A percentile compares a stretch with the other conserved stretches of the same genome.
These are phyloP conservation scores for Ditula angustiorana DNA, from an alignment of 2,888 invertebrate genomes.

Conservation along the genomic window DNA sequence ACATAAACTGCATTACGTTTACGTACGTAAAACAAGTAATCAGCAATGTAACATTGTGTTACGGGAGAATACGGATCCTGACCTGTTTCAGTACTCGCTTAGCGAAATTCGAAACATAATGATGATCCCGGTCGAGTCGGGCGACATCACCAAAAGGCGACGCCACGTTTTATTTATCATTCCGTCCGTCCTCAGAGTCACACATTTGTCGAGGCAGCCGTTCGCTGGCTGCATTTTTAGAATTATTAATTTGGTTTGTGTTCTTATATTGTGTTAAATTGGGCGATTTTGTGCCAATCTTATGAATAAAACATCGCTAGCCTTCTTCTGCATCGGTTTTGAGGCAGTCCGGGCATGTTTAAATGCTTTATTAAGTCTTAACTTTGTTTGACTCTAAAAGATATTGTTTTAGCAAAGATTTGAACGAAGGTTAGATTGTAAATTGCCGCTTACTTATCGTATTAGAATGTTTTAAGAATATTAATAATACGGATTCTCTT, in stretches of 20 bases:
- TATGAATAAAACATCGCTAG: slow-evolving; percentile 78
- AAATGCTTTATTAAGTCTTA: slow-evolving; percentile 67
- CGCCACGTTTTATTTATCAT: slow-evolving; percentile 65
- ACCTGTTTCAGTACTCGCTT: background rate
- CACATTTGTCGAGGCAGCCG: slow-evolving; percentile 66
- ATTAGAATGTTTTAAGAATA: no score
- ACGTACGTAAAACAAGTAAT: background rate
- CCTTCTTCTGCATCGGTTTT: slow-evolving; percentile 64
- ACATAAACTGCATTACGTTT: background rate
- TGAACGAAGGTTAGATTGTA: background rate
- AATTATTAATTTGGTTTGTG: slow-evolving; percentile 81
- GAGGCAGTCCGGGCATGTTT: slow-evolving; percentile 60
- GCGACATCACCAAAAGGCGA: slow-evolving; percentile 52
- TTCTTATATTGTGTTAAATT: slow-evolving; percentile 78
- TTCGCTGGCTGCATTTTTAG: slow-evolving; percentile 78
- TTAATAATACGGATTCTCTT: no score
- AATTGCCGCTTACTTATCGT: background rate
- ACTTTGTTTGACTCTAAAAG: slow-evolving; percentile 56
- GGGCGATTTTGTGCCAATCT: slow-evolving; percentile 74
- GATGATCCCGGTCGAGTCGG: background rate
- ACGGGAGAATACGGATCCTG: background rate
- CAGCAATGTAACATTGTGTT: slow-evolving; percentile 7
- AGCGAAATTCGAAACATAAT: slow-evolving; percentile 35
- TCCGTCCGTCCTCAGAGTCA: slow-evolving; percentile 52
- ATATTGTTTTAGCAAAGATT: slow-evolving; percentile 42